Base-by-base conservation (phyloP, 2,888 invertebrate species). In the Sicus ferrugineus region DNA sequence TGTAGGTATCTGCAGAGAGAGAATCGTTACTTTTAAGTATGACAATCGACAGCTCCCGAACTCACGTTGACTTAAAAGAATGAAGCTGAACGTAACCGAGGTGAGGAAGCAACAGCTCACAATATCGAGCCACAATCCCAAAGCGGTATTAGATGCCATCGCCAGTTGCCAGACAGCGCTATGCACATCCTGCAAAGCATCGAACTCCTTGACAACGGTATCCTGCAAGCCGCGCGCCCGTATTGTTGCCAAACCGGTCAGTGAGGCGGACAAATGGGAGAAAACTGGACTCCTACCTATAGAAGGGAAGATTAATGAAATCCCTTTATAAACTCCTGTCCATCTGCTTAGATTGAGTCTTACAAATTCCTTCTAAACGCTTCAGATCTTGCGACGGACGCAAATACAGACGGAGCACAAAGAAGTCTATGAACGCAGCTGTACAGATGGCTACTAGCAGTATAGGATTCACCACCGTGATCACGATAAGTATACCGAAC, bases 181-280 rank as follows among this genome's bases (percentile, higher is more conserved):
- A 70, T 85, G 86, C 4, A 85, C 84, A 75, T 85, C 92, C 86
- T 93, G 93, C 74, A 91, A 88, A 28, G 83, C 82, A 79, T 94
- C 94, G 76, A 94, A 94, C 78, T 93, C 93, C 76, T 89, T 88
- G 58, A 89, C 89, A 64, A 97, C 89, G 77, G 92, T 87, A 73
- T 90, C 87, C 80, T 93, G 89, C 1, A 92, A 91, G 26, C 89
- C 88, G 1, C 92, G 90, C 0, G 96, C 92, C 70, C 97, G 88
- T 72, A 98, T 95, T 0, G 95, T 95, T 46, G 93, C 90, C 34
- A 97, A 88, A 1, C 97, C 97, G 72, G 92, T 89, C 7, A 97
- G 86, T 0, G 95, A 91, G 0, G 95, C 92, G n/a, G 93, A 92
- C 75, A 97, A 89, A 81, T 97, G 95, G 0, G 95, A 93, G 83